Conservation (phyloP, 2,113 vertebrate species). For the Cyphomyrus plagiostoma region DNA sequence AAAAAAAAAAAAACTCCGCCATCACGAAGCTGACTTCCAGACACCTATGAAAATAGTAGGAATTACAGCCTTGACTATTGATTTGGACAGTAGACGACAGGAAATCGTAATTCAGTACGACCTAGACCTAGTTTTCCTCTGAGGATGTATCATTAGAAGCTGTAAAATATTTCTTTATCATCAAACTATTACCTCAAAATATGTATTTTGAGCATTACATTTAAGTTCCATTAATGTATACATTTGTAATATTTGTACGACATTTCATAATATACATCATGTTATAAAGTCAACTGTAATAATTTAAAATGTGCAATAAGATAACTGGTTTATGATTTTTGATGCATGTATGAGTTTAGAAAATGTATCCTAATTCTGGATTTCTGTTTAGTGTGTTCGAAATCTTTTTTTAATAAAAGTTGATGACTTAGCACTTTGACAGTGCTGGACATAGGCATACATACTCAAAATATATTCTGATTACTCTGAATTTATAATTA, state of each 20-base stretch:
- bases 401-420: neutral
- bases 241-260: constrained; percentile 12
- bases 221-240: constrained; percentile 8
- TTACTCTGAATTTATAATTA: neutral
- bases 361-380: constrained; percentile 12
- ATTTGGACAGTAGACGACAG: neutral
- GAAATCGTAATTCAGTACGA: neutral
- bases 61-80: neutral
- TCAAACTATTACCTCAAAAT: constrained; percentile 16
- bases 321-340: neutral
- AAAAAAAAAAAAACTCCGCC: neutral
- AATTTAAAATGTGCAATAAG: constrained; percentile 15
- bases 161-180: constrained; percentile 9
- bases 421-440: neutral
- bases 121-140: neutral
- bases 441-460: neutral
- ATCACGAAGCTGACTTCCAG: neutral
- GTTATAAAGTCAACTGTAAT: constrained; percentile 4
- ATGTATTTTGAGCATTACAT: neutral
- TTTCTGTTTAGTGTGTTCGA: neutral
- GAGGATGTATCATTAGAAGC: neutral
- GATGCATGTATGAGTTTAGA: constrained; percentile 14
- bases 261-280: constrained; percentile 13
- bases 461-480: neutral
- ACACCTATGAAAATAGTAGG: neutral